Percentiles rank a stretch among this genome's conserved stretches.
These are phyloP conservation scores for Zaprionus nigranus DNA, from an alignment of 1,140 invertebrate genomes.

Conservation along the genomic window DNA sequence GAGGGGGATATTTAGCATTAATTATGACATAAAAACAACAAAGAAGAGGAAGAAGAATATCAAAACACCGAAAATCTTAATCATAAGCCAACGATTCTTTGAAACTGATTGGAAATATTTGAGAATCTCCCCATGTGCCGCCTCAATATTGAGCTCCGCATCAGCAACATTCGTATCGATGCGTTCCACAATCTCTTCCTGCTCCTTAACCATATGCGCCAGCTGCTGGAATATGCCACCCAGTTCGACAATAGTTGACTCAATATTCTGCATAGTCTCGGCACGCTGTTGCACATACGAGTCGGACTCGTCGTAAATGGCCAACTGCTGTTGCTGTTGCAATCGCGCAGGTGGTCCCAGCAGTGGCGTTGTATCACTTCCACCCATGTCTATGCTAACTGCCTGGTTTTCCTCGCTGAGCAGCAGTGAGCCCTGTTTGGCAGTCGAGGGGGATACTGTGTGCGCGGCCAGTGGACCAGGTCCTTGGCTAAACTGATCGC, in stretches of 20 bases:
- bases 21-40: conserved; percentile 96
- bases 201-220: conserved; percentile 99
- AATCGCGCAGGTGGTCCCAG: conserved; percentile 50
- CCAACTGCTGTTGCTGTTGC: conserved; percentile 87
- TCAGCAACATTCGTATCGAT: conserved; percentile 99
- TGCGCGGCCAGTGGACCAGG: conserved; percentile 86
- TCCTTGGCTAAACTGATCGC: conserved; percentile 97
- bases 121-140: conserved; percentile 97
- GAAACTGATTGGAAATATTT: conserved; percentile 99
- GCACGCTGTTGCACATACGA: conserved; percentile 96
- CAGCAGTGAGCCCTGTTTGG: conserved; percentile 85
- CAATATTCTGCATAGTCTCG: conserved; percentile 99
- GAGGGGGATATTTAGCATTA: conserved; percentile 33
- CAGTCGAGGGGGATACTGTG: conserved; percentile 90
- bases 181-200: conserved; percentile 99
- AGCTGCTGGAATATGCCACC: conserved; percentile 99
- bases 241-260: conserved; percentile 99
- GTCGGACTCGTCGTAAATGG: conserved; percentile 94
- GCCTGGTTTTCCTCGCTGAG: conserved; percentile 89
- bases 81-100: conserved; percentile 99
- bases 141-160: conserved; percentile 97
- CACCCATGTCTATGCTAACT: conserved; percentile 91
- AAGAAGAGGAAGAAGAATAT: conserved; percentile 99
- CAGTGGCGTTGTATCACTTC: conserved; percentile 81
- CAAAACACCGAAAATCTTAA: conserved; percentile 99